Percentiles rank a stretch among this genome's conserved stretches.
These are phyloP conservation scores for Megaceryle torquata DNA, from an alignment of 2,113 vertebrate genomes.

Conservation along the genomic window DNA sequence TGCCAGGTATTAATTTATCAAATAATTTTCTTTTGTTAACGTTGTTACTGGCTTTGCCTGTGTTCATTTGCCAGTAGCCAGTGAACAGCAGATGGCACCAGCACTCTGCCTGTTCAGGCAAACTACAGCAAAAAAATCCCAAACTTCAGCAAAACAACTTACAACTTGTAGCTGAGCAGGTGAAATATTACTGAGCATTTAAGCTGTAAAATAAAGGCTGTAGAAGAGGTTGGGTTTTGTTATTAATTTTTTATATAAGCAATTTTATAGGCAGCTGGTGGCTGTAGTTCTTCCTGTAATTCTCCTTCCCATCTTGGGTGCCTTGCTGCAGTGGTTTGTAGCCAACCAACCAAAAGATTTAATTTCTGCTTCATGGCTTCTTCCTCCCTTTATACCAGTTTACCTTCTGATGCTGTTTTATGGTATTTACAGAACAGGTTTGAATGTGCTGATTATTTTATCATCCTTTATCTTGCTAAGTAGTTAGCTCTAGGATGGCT, in stretches of 20 bases:
- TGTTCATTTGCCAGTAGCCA: background rate
- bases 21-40: background rate
- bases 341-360: background rate
- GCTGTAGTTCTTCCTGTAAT: background rate
- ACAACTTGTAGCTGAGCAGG: accelerated
- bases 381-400: background rate
- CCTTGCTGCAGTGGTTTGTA: background rate
- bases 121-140: accelerated
- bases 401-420: background rate
- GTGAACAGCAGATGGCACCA: constrained; percentile 61
- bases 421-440: background rate
- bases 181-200: accelerated
- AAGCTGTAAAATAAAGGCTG: background rate
- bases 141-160: background rate
- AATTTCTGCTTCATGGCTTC: background rate
- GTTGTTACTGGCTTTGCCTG: accelerated
- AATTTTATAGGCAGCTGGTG: background rate
- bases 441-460: background rate
- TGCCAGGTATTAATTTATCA: background rate
- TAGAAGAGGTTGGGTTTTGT: background rate
- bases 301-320: background rate
- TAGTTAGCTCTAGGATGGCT: background rate
- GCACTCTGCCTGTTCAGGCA: background rate
- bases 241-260: background rate
- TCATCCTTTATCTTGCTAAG: background rate